Percentiles rank a stretch among this genome's conserved stretches.
phyloP scores from a whole-genome alignment of 2,888 invertebrate genomes.

The Panzeria rudis region DNA sequence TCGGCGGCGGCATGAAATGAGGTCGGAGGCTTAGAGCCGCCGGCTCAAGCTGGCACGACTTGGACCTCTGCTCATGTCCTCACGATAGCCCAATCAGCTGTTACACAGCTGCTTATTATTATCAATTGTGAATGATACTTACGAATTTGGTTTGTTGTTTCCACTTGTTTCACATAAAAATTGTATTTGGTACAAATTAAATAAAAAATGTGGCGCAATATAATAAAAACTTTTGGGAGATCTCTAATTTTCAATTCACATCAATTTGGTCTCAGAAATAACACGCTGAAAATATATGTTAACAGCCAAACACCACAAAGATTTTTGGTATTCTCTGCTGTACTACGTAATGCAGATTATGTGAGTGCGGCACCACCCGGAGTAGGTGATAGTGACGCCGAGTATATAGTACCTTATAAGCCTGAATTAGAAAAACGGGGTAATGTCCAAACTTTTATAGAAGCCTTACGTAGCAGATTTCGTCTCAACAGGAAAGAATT shows the following conservation, averaged over 20 bases:
- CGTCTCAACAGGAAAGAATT: conserved; percentile 75
- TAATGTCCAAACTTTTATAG: conserved; percentile 67
- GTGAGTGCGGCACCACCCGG: not conserved
- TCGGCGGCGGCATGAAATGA: too few species aligned
- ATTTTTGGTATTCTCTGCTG: not conserved
- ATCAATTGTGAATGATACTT: conserved; percentile 44
- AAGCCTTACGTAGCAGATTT: conserved; percentile 75
- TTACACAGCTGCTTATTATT: too few species aligned
- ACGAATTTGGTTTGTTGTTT: not conserved
- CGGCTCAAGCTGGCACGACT: too few species aligned
- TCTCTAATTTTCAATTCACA: not conserved
- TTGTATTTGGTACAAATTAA: not conserved
- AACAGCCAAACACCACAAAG: not conserved
- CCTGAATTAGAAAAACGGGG: conserved; percentile 74
- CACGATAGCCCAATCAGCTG: too few species aligned
- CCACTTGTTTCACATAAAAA: not conserved
- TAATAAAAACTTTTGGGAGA: conserved; percentile 36
- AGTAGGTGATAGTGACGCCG: conserved; percentile 75
- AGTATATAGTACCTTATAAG: conserved; percentile 78
- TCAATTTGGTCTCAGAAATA: not conserved
- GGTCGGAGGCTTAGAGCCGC: too few species aligned
- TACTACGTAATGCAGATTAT: conserved; percentile 24
- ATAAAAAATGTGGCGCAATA: conserved; percentile 57
- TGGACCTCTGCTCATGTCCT: too few species aligned
- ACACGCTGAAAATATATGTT: not conserved